Percentiles rank a stretch among this genome's conserved stretches.
Conservation (phyloP, 2,113 vertebrate species). For the Phoenicopterus ruber region DNA sequence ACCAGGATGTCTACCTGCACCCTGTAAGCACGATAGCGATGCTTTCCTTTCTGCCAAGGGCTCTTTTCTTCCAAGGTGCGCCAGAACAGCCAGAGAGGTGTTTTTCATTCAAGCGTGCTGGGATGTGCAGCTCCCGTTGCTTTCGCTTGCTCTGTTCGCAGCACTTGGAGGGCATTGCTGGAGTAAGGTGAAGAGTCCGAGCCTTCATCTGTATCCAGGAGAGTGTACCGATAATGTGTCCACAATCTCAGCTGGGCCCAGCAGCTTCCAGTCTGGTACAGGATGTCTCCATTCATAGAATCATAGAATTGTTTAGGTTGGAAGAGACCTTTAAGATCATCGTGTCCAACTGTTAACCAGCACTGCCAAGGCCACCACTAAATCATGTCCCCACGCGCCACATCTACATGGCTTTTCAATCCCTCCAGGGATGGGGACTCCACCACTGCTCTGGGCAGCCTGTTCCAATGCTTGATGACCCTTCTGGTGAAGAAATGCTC, state of each 20-base stretch:
- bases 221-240: not conserved
- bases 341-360: no score
- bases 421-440: no score
- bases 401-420: no score
- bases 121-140: not conserved
- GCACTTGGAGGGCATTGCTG: not conserved
- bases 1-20: not conserved
- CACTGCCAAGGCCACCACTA: no score
- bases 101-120: not conserved
- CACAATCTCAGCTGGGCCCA: not conserved
- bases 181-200: not conserved
- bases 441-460: no score
- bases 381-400: no score
- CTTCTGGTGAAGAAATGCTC: no score
- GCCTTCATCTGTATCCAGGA: not conserved
- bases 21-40: not conserved
- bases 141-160: not conserved
- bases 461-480: no score
- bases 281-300: not conserved
- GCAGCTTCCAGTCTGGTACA: not conserved
- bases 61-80: not conserved
- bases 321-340: no score
- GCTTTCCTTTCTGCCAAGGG: not conserved
- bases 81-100: not conserved
- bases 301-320: no score